Percentiles rank a stretch among this genome's conserved stretches.
These are phyloP conservation scores for Eustalomyia histrio DNA, from an alignment of 2,888 invertebrate genomes.

Conservation along the genomic window DNA sequence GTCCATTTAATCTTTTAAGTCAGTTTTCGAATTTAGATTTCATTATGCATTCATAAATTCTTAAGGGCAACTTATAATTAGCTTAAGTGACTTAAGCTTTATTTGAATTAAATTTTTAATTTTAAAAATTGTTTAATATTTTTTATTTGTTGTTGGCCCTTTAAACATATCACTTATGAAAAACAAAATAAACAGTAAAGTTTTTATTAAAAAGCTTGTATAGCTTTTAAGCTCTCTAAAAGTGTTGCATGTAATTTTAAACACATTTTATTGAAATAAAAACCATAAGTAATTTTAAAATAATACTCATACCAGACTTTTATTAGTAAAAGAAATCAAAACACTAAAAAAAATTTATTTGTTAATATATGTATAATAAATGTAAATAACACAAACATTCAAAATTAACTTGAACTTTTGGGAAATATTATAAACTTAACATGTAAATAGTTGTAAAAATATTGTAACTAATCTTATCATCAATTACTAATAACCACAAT, in stretches of 20 bases:
- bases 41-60: too few species aligned
- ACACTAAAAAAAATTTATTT: too few species aligned
- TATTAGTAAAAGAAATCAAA: conserved; percentile 8
- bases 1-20: too few species aligned
- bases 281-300: too few species aligned
- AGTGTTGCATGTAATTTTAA: conserved; percentile 33
- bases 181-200: conserved; percentile 31
- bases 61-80: too few species aligned
- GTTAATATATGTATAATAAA: conserved; percentile 29
- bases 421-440: background rate
- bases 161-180: conserved; percentile 11
- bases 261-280: background rate
- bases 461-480: conserved; percentile 29
- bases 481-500: conserved; percentile 21
- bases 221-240: conserved; percentile 44
- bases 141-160: too few species aligned
- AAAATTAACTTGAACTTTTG: conserved; percentile 41
- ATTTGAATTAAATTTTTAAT: too few species aligned
- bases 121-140: too few species aligned
- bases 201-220: conserved; percentile 16
- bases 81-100: too few species aligned
- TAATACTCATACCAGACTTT: conserved; percentile 4
- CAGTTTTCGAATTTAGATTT: too few species aligned
- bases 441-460: conserved; percentile 32
- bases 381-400: conserved; percentile 2